These are phyloP conservation scores for Channa argus DNA, from an alignment of 2,113 vertebrate species.

Conservation along the genomic window DNA sequence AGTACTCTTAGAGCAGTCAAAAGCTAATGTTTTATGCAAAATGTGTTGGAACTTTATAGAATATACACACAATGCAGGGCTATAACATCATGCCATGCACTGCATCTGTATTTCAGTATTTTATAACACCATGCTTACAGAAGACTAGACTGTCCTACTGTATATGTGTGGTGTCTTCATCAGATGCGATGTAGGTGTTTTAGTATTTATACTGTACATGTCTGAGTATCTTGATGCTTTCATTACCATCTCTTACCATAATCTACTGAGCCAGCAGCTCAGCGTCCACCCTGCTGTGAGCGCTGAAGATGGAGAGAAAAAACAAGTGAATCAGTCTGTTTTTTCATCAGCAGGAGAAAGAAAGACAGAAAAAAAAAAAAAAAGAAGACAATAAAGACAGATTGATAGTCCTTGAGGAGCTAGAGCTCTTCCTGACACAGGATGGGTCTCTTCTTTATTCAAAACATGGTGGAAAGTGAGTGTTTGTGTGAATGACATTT, in stretches of 20 bases:
- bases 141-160: too few relatives aligned
- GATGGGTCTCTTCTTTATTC: too few relatives aligned
- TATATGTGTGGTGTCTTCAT: neutral
- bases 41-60: neutral
- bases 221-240: constrained; percentile 4
- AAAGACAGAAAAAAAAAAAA: neutral
- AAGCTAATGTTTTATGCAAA: neutral
- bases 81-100: too few relatives aligned
- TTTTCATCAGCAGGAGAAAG: constrained; percentile 9
- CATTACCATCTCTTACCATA: constrained; percentile 6
- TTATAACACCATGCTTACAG: too few relatives aligned
- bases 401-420: neutral
- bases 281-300: constrained; percentile 11
- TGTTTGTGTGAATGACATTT: too few relatives aligned
- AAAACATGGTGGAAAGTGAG: too few relatives aligned
- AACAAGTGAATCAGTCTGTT: constrained; percentile 22
- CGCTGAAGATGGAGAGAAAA: neutral
- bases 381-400: neutral
- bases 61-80: too few relatives aligned
- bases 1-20: neutral
- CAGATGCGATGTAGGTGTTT: neutral
- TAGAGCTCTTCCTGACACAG: neutral
- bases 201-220: neutral
- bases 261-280: neutral
- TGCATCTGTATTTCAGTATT: too few relatives aligned